Base-by-base conservation (phyloP, 2,113 vertebrate genomes). In the Rhadina sibilatrix region DNA sequence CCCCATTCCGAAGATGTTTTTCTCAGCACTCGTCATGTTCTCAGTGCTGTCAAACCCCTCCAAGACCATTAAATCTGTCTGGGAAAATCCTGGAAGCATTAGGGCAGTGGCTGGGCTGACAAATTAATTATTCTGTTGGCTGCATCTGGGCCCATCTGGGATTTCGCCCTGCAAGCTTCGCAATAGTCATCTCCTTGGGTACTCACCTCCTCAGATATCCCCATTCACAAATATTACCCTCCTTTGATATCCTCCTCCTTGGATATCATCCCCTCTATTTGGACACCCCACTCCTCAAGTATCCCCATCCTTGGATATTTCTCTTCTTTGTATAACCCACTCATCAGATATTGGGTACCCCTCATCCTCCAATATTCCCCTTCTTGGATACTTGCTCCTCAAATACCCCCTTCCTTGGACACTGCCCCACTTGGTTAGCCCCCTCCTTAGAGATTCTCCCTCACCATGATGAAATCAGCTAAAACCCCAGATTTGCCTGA, bases 81-180 rank as follows among this genome's bases (percentile, higher is more conserved):
- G 3, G 63, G 28, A 66, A 95, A 92, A 94, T 77, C 68, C 89
- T 68, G 49, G 72, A 84, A 84, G 27, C 1, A 0, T 54, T 95
- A 24, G 37, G 37, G 35, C 40, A 83, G 50, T 0, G 1, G 21
- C 59, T 76, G 30, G 31, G 11, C 2, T 0, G 7, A 42, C 2
- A 3, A 71, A 85, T 94, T n/a, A 22, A 77, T 89, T 68, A 38
- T 64, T 47, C 30, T 3, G 49, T 0, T 0, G 0, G 20, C 56
- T 42, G 42, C 75, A 63, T 63, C 69, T 83, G 56, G 35, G 80
- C 47, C 80, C 71, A 53, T 1, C 30, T 46, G 60, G 25, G 11
- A 30, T 12, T 4, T 6, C 13, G 22, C 22, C 22, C 11, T 3
- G 2, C 31, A n/a, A 0, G 28, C 42, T 22, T 61, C 24, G 24